phyloP scores from a whole-genome alignment of 2,888 invertebrate species.

The Osedax fenrisi region DNA sequence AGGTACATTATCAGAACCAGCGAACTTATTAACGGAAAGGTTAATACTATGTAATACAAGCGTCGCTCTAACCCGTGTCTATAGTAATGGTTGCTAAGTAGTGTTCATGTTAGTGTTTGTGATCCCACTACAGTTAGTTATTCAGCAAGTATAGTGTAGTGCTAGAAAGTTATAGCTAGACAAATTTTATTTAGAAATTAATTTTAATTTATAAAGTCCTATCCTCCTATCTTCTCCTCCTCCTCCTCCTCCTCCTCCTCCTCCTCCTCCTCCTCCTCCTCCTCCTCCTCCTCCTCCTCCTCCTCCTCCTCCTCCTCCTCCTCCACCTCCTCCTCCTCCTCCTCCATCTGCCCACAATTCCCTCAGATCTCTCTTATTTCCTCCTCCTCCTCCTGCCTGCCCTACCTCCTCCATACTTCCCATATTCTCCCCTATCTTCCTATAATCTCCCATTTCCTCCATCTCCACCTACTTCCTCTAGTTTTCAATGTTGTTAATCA shows the following conservation, averaged over 20 bases:
- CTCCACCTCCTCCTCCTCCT: neutral
- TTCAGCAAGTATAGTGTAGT: neutral
- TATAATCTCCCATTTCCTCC: slow-evolving; percentile 13
- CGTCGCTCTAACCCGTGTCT: no score
- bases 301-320: neutral
- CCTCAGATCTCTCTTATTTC: no score
- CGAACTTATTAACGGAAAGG: no score
- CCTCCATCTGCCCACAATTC: neutral
- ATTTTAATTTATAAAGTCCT: neutral
- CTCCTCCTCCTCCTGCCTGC: neutral
- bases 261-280: neutral
- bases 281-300: neutral
- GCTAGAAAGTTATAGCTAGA: neutral
- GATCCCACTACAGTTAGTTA: no score
- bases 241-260: neutral
- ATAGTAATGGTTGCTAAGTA: no score
- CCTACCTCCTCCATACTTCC: neutral
- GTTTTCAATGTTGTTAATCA: neutral
- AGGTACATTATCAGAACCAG: no score
- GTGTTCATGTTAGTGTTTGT: no score
- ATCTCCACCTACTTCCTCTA: slow-evolving; percentile 5
- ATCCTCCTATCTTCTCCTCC: neutral
- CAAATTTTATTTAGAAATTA: neutral
- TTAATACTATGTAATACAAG: no score
- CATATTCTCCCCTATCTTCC: slow-evolving; percentile 20